Evolutionary conservation across 2,888 invertebrate genomes (phyloP), one percentile per base, ranked within the genome.

Genomic region (Gymnoscelis rufifasciata): DNA sequence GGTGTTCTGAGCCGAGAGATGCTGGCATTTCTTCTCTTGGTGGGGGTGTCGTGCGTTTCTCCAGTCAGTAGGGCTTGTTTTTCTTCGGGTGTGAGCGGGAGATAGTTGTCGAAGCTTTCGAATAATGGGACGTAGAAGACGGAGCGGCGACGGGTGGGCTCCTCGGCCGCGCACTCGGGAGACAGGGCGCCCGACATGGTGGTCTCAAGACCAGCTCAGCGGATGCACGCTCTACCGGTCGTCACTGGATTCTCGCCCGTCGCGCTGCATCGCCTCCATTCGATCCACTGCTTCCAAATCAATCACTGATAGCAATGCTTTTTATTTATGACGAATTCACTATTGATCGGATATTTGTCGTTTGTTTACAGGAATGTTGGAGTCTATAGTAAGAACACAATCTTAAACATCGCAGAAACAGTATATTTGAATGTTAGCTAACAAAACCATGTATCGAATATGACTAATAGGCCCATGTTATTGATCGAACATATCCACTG

Each of bases 101-200:
- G 80, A 64, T 90, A 90, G 67, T 90, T 90, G 41, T 86, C 88
- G 59, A 90, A 90, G 61, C 90, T 91, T 56, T 91, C 90, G 49
- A 90, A 90, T 59, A 94, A 82, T 56, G 93, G 92, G 56, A 94
- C 93, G 79, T 94, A 94, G 78, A 94, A 94, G 56, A 93, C 92
- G 38, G 94, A 94, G 53, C 93, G 90, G 50, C 94, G 89, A 38
- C 91, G 87, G 53, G 88, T 71, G 56, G 87, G 79, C 42, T 91
- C 91, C 64, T 90, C 89, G 67, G 67, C 65, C 59, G 74, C 64
- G 56, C 67, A 63, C 64, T 72, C 75, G 47, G 80, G 74, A 50
- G 81, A 74, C 64, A 77, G 66, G 51, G 76, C 65, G 62, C 76
- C 75, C 61, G 89, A 77, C 88, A 88, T 88, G 69, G 67, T 71